phyloP scores from a whole-genome alignment of 2,797 vertebrate species.

The Lophotriccus pileatus region DNA sequence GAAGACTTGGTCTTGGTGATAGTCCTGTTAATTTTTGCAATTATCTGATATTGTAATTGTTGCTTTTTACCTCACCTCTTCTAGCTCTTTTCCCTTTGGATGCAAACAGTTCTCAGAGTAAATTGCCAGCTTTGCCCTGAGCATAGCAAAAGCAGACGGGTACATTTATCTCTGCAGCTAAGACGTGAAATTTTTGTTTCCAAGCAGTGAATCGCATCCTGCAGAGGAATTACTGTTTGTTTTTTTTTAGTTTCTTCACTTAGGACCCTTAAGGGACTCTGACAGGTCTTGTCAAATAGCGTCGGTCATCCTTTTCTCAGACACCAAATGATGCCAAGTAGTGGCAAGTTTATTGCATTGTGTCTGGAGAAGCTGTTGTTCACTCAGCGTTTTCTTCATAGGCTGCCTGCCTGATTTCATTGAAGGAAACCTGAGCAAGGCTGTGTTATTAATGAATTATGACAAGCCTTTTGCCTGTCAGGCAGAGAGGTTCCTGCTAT shows the following conservation, averaged over 20 bases:
- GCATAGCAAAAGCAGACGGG: neutral
- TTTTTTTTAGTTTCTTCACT: neutral
- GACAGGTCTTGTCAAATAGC: constrained; percentile 13
- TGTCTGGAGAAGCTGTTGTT: constrained; percentile 47
- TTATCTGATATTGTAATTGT: neutral
- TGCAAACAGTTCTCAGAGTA: neutral
- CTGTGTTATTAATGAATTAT: constrained; percentile 78
- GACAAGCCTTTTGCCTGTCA: constrained; percentile 76
- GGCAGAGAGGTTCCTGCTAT: constrained; percentile 69
- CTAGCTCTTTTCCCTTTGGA: neutral
- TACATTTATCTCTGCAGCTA: neutral
- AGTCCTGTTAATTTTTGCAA: neutral
- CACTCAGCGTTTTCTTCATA: constrained; percentile 60
- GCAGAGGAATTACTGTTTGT: neutral
- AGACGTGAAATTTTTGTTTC: neutral
- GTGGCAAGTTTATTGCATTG: constrained; percentile 8
- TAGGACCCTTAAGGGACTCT: neutral
- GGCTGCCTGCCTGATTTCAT: constrained; percentile 60
- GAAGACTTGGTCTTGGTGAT: neutral
- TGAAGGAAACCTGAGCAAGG: constrained; percentile 70
- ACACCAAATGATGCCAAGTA: constrained; percentile 8
- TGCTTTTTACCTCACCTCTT: neutral
- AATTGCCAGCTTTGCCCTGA: neutral
- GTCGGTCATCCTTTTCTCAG: neutral
- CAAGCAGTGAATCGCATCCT: neutral